Evolutionary conservation across 2,113 vertebrate genomes (phyloP).

Genomic region (Hiodon alosoides): DNA sequence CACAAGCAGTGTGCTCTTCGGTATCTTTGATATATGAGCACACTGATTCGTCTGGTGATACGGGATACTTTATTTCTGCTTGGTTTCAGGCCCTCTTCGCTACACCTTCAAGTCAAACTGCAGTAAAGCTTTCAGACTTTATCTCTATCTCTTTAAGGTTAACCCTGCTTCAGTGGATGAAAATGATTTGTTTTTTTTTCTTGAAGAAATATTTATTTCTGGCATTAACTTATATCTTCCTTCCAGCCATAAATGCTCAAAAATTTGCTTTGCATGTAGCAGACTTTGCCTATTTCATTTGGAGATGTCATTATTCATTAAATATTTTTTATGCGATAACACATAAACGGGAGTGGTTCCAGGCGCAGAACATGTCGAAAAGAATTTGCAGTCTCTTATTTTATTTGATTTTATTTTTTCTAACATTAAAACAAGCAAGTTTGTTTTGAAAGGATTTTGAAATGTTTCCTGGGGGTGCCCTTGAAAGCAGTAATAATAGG

Average conservation of each 20-base stretch:
- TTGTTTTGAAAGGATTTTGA: slow-evolving; percentile 67
- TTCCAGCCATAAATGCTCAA: slow-evolving; percentile 3
- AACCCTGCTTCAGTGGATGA: neutral
- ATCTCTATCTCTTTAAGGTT: neutral
- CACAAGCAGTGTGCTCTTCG: neutral
- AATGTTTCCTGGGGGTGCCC: slow-evolving; percentile 67
- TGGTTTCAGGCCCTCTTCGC: slow-evolving; percentile 12
- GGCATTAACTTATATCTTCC: neutral
- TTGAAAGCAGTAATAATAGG: slow-evolving; percentile 74
- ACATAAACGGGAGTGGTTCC: slow-evolving; percentile 33
- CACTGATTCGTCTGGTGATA: neutral
- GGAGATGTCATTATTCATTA: slow-evolving; percentile 9
- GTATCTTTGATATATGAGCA: neutral
- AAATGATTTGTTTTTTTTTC: neutral
- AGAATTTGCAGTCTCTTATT: slow-evolving; percentile 69
- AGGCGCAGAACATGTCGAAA: slow-evolving; percentile 75
- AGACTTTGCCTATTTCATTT: slow-evolving; percentile 1
- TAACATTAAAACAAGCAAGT: slow-evolving; percentile 78
- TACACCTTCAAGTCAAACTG: neutral
- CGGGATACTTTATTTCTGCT: neutral
- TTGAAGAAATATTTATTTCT: neutral
- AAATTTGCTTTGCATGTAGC: neutral
- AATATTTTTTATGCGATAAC: slow-evolving; percentile 3
- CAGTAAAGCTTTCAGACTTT: neutral
- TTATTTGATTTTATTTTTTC: slow-evolving; percentile 50